These are phyloP conservation scores for Hesperia comma DNA, from an alignment of 2,888 invertebrate genomes.

Conservation along the genomic window DNA sequence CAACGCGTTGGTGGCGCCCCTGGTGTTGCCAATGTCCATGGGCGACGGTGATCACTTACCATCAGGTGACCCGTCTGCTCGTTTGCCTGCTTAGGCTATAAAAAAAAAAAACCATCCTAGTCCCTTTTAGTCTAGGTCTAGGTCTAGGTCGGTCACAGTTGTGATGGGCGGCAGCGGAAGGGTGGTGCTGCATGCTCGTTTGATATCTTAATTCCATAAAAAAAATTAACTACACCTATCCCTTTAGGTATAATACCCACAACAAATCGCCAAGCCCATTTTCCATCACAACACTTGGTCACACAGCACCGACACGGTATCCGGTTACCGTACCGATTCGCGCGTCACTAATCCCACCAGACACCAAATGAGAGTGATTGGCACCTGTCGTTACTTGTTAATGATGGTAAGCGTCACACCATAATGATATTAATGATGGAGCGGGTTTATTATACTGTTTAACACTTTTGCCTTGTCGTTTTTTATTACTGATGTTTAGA, in stretches of 20 bases:
- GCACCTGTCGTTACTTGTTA: constrained; percentile 59
- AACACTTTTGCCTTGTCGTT: constrained; percentile 19
- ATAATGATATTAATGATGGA: constrained; percentile 36
- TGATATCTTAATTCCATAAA: too few species aligned
- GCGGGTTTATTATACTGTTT: constrained; percentile 14
- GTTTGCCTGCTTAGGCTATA: too few species aligned
- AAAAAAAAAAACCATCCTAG: too few species aligned
- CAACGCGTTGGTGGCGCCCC: too few species aligned
- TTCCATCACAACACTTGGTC: background rate
- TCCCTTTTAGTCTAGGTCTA: too few species aligned
- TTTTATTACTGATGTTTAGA: background rate
- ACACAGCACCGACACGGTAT: background rate
- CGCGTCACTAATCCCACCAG: constrained; percentile 70
- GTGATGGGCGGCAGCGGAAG: too few species aligned
- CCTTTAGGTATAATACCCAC: background rate
- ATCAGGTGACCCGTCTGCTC: too few species aligned
- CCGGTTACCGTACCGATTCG: constrained; percentile 32
- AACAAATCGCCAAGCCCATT: background rate
- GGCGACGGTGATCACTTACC: too few species aligned
- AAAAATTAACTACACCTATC: too few species aligned
- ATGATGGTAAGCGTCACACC: constrained; percentile 48
- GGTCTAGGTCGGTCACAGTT: too few species aligned
- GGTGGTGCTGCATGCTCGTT: too few species aligned
- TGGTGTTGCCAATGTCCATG: too few species aligned
- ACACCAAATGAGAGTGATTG: constrained; percentile 75